A percentile compares a stretch with the other conserved stretches of the same genome.
phyloP scores from a whole-genome alignment of 2,113 vertebrate species.

The Tachysurus vachellii region DNA sequence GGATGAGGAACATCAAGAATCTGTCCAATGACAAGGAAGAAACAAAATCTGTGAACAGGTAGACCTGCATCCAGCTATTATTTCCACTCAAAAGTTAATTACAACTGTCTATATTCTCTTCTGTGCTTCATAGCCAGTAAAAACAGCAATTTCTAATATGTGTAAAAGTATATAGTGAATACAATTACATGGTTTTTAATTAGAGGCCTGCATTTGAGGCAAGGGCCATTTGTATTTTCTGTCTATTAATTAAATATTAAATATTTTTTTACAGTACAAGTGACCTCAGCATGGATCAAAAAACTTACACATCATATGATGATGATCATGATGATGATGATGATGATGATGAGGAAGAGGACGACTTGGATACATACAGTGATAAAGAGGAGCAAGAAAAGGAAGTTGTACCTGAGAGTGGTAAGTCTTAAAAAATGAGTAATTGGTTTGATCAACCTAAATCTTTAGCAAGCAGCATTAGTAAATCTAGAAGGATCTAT shows the following conservation, averaged over 20 bases:
- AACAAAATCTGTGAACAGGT: conserved; percentile 48
- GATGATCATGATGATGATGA: conserved; percentile 33
- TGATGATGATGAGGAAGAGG: conserved; percentile 43
- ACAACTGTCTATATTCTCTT: not conserved
- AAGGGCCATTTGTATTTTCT: not conserved
- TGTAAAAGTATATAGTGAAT: not conserved
- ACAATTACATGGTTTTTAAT: not conserved
- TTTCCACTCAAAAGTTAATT: not conserved
- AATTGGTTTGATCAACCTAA: not conserved
- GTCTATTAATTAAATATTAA: not conserved
- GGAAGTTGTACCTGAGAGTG: conserved; percentile 54
- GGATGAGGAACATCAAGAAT: not conserved
- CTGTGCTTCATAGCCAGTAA: not conserved
- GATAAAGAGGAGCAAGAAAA: conserved; percentile 9
- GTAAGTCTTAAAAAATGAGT: conserved; percentile 66
- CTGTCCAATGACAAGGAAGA: conserved; percentile 31
- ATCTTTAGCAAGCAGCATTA: not conserved
- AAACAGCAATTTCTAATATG: too few species aligned
- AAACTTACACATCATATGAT: conserved; percentile 5
- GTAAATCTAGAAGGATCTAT: not conserved
- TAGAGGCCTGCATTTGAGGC: not conserved
- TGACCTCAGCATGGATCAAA: conserved; percentile 43
- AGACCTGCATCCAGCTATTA: not conserved
- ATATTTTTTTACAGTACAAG: conserved; percentile 48
- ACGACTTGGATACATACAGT: not conserved